phyloP scores from a whole-genome alignment of 92 coral and sea anemone species.

The Palythoa heliodiscus region DNA sequence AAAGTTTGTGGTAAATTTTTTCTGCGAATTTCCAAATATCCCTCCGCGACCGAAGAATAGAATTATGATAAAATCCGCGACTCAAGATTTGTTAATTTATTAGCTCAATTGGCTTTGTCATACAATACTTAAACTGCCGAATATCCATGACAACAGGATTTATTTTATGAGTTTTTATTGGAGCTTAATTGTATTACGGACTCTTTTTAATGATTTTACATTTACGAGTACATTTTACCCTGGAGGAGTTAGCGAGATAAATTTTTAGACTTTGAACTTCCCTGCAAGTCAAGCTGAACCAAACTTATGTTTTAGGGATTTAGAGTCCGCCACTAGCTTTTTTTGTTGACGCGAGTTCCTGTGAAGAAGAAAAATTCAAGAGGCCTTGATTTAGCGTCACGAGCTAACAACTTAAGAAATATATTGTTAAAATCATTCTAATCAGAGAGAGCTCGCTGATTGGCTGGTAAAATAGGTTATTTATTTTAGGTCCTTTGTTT shows the following conservation, averaged over 20 bases:
- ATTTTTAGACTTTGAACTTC: neutral
- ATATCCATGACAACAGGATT: conserved; percentile 72
- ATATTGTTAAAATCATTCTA: conserved; percentile 79
- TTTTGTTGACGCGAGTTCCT: conserved; percentile 6
- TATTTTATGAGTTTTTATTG: conserved; percentile 79
- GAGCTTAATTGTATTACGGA: conserved; percentile 70
- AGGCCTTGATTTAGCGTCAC: conserved; percentile 22
- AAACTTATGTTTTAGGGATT: neutral
- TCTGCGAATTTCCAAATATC: conserved; percentile 32
- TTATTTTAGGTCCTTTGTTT: conserved; percentile 90
- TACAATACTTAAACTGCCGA: conserved; percentile 62
- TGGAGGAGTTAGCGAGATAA: conserved; percentile 25
- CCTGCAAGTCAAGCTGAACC: conserved; percentile 35
- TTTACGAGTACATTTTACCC: conserved; percentile 49
- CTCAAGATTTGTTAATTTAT: conserved; percentile 76
- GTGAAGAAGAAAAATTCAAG: conserved; percentile 20
- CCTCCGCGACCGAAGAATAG: conserved; percentile 42
- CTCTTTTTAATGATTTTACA: conserved; percentile 63
- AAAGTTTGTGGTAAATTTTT: conserved; percentile 25
- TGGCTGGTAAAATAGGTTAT: conserved; percentile 78
- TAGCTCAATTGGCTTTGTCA: conserved; percentile 63
- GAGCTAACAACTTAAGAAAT: conserved; percentile 69
- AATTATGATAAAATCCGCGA: conserved; percentile 47
- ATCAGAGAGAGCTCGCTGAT: conserved; percentile 72
- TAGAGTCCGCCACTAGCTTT: neutral